A percentile compares a stretch with the other conserved stretches of the same genome.
Evolutionary conservation across 2,888 invertebrate species (phyloP).

Genomic region (Exephanes ischioxanthus): DNA sequence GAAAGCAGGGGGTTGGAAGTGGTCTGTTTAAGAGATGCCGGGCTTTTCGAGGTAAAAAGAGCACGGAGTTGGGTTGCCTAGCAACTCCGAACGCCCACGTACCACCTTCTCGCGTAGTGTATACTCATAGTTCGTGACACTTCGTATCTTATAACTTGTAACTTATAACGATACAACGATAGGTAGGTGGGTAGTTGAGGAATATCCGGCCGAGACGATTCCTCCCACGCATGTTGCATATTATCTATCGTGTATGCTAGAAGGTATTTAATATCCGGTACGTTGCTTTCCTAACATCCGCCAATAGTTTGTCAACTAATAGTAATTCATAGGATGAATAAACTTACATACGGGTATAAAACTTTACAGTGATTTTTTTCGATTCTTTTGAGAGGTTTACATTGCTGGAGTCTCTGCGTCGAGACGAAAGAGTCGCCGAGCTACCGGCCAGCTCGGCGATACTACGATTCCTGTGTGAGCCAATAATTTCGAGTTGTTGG

Average conservation of each 20-base stretch:
- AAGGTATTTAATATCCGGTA: neutral
- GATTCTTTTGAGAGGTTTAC: no score
- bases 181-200: slow-evolving; percentile 36
- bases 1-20: slow-evolving; percentile 68
- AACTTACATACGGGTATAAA: no score
- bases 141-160: slow-evolving; percentile 55
- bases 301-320: neutral
- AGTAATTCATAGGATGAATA: no score
- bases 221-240: slow-evolving; percentile 32
- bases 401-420: no score
- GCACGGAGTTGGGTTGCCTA: slow-evolving; percentile 70
- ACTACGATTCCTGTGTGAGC: neutral
- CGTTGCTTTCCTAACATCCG: slow-evolving; percentile 1
- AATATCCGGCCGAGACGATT: slow-evolving; percentile 59
- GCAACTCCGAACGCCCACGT: slow-evolving; percentile 70
- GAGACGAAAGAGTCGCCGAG: no score
- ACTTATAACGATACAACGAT: slow-evolving; percentile 28
- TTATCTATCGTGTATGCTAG: neutral
- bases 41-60: slow-evolving; percentile 66
- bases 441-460: neutral
- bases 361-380: no score
- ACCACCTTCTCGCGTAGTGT: slow-evolving; percentile 48
- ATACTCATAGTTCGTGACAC: slow-evolving; percentile 43
- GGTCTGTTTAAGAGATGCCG: slow-evolving; percentile 72
- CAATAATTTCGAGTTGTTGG: slow-evolving; percentile 27